These are phyloP conservation scores for Rhynchophorus ferrugineus DNA, from an alignment of 1,140 invertebrate genomes.

Conservation along the genomic window DNA sequence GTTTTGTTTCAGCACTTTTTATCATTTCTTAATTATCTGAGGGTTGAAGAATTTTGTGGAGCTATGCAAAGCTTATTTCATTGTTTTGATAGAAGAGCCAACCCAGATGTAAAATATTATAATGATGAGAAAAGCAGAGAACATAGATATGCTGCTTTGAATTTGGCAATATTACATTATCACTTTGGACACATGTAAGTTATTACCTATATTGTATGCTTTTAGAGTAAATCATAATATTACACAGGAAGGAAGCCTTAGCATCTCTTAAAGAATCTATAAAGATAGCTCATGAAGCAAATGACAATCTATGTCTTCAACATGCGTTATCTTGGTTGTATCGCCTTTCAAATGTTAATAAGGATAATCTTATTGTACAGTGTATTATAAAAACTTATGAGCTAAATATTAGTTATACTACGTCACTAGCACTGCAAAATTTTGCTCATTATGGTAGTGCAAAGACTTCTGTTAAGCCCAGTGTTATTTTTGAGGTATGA, in stretches of 20 bases:
- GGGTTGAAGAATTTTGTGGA: slow-evolving; percentile 80
- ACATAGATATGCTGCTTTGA: slow-evolving; percentile 81
- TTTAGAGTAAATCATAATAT: neutral
- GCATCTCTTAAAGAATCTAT: slow-evolving; percentile 77
- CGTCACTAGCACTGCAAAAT: slow-evolving; percentile 57
- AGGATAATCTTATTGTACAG: slow-evolving; percentile 48
- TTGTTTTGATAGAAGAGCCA: slow-evolving; percentile 70
- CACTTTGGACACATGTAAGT: slow-evolving; percentile 77
- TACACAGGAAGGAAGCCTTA: slow-evolving; percentile 63
- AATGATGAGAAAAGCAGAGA: slow-evolving; percentile 62
- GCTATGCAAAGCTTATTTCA: slow-evolving; percentile 77
- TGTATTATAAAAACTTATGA: slow-evolving; percentile 54
- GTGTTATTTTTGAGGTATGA: slow-evolving; percentile 43
- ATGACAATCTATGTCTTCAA: slow-evolving; percentile 77
- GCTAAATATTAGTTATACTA: slow-evolving; percentile 52
- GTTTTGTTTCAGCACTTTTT: slow-evolving; percentile 68
- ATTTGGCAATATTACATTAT: slow-evolving; percentile 79
- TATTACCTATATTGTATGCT: neutral
- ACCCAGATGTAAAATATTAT: slow-evolving; percentile 38
- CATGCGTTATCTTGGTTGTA: slow-evolving; percentile 77
- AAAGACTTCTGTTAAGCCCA: slow-evolving; percentile 36
- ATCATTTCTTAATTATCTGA: slow-evolving; percentile 80
- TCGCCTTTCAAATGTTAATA: slow-evolving; percentile 44
- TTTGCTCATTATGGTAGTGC: slow-evolving; percentile 45
- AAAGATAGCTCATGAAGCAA: slow-evolving; percentile 78